Percentiles rank a stretch among this genome's conserved stretches.
phyloP scores from a whole-genome alignment of 2,113 vertebrate species.

The Nerophis ophidion region DNA sequence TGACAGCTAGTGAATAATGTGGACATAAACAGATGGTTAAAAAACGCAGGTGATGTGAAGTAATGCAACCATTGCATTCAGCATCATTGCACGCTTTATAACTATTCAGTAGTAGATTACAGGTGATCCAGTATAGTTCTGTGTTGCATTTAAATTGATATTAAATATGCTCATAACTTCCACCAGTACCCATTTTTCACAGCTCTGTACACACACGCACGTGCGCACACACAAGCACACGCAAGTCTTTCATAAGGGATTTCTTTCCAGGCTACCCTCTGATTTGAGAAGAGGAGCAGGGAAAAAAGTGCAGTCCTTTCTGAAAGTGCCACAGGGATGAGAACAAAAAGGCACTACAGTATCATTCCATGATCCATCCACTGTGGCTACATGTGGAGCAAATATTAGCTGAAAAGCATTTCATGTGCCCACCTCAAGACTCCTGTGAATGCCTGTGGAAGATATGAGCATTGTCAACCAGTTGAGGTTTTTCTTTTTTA shows the following conservation, averaged over 20 bases:
- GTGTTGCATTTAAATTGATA: slow-evolving; percentile 34
- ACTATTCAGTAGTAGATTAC: slow-evolving; percentile 66
- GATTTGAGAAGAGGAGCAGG: slow-evolving; percentile 39
- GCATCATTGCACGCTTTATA: slow-evolving; percentile 59
- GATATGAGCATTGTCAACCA: slow-evolving; percentile 14
- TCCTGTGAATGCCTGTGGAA: slow-evolving; percentile 21
- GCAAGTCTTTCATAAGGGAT: slow-evolving; percentile 42
- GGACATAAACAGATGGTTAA: slow-evolving; percentile 27
- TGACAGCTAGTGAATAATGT: slow-evolving; percentile 4
- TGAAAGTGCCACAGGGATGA: slow-evolving; percentile 56
- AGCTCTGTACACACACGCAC: slow-evolving; percentile 25
- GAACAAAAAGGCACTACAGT: slow-evolving; percentile 70
- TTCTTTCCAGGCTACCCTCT: slow-evolving; percentile 39
- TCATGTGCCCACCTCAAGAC: slow-evolving; percentile 20
- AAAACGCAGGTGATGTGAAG: slow-evolving; percentile 42
- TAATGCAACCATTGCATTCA: slow-evolving; percentile 38
- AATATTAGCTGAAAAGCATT: slow-evolving; percentile 31
- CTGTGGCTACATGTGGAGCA: slow-evolving; percentile 39
- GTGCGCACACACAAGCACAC: slow-evolving; percentile 21
- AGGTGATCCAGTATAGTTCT: slow-evolving; percentile 47
- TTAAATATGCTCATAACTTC: slow-evolving; percentile 35
- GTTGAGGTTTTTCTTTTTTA: slow-evolving; percentile 32
- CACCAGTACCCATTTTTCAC: slow-evolving; percentile 30
- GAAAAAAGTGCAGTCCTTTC: slow-evolving; percentile 37
- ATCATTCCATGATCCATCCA: slow-evolving; percentile 47